These are phyloP conservation scores for Deroptyus accipitrinus DNA, from an alignment of 2,113 vertebrate species.

Conservation along the genomic window DNA sequence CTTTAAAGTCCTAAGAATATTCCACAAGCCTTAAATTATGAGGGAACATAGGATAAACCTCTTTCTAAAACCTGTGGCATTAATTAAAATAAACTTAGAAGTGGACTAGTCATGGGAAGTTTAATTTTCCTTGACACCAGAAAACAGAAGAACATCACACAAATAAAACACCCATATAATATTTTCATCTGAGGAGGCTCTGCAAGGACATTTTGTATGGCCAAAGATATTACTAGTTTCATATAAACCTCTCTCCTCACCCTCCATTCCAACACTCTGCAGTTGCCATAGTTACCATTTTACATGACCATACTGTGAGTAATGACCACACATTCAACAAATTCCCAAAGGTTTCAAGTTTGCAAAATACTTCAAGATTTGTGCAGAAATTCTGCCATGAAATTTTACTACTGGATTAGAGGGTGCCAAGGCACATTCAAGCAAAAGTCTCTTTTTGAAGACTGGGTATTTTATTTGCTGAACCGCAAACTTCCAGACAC, in stretches of 20 bases:
- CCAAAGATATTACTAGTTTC: background rate
- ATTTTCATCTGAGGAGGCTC: background rate
- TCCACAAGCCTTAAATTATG: background rate
- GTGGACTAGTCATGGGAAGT: fast-evolving
- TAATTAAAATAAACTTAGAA: background rate
- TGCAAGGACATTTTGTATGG: background rate
- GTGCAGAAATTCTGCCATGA: background rate
- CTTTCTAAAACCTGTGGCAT: background rate
- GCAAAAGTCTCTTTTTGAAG: background rate
- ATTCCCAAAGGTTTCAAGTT: background rate
- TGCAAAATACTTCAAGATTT: background rate
- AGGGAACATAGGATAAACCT: background rate
- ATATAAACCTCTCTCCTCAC: background rate
- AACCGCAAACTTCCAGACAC: background rate
- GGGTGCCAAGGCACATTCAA: background rate
- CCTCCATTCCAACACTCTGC: background rate
- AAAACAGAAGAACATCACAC: background rate
- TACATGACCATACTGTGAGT: background rate
- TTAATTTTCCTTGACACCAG: background rate
- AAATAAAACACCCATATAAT: background rate
- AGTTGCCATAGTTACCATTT: slow-evolving; percentile 37
- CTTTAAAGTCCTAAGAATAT: background rate
- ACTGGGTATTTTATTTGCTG: background rate
- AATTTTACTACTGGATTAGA: background rate
- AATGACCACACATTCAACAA: background rate